Conservation (phyloP, 2,797 vertebrate species). For the Selene dorsalis region DNA sequence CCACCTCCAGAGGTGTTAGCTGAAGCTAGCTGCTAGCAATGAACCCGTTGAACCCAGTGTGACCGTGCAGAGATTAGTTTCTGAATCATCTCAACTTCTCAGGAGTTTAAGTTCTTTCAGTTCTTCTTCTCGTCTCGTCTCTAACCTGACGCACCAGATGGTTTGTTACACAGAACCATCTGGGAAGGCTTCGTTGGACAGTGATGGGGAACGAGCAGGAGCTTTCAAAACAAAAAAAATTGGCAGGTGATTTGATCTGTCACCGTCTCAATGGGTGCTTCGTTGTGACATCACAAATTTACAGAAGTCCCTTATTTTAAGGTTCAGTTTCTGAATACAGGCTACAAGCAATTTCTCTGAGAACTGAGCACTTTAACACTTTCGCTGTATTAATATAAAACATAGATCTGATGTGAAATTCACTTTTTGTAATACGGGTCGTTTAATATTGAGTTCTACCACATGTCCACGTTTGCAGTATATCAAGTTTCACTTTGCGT, state of each 20-base stretch:
- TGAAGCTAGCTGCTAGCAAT: background rate
- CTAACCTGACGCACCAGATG: background rate
- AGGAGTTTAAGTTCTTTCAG: background rate
- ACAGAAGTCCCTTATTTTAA: too few species aligned
- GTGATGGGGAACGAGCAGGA: background rate
- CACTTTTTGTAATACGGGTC: too few species aligned
- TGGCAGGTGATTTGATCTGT: background rate
- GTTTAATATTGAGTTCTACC: background rate
- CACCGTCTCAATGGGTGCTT: background rate
- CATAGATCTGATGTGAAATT: too few species aligned
- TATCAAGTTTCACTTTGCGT: background rate
- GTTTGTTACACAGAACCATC: background rate
- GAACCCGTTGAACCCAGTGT: background rate
- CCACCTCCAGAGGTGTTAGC: background rate
- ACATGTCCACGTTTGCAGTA: background rate
- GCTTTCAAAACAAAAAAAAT: background rate
- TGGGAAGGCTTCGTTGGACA: background rate
- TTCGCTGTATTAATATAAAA: too few species aligned
- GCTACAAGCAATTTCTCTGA: too few species aligned
- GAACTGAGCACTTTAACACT: too few species aligned
- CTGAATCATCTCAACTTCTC: background rate
- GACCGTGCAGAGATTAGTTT: too few species aligned
- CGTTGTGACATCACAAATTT: too few species aligned
- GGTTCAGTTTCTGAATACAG: too few species aligned
- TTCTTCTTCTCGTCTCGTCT: background rate